A percentile compares a stretch with the other conserved stretches of the same genome.
Conservation (phyloP, 2,888 invertebrate genomes). For the Phaonia tiefii region DNA sequence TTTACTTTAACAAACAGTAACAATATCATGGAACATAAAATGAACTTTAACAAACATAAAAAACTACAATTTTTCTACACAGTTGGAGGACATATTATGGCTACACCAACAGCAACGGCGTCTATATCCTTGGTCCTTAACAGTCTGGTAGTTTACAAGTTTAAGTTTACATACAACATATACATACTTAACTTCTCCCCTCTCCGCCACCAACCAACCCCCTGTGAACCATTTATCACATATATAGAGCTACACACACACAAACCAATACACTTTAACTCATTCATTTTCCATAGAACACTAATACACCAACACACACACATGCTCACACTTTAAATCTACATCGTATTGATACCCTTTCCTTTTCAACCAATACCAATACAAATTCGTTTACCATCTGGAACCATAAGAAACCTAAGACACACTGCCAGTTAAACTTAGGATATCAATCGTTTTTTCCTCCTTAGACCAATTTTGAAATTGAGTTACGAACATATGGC, state of each 20-base stretch:
- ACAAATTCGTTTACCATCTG: background rate
- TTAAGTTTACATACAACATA: slow-evolving; percentile 41
- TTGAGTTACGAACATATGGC: background rate
- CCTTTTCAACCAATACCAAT: background rate
- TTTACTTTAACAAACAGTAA: slow-evolving; percentile 26
- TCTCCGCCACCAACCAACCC: background rate
- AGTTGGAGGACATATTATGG: slow-evolving; percentile 80
- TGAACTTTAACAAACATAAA: slow-evolving; percentile 50
- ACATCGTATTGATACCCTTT: slow-evolving; percentile 4
- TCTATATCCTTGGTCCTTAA: slow-evolving; percentile 80
- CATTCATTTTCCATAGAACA: slow-evolving; percentile 1
- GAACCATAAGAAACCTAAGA: background rate
- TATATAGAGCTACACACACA: slow-evolving; percentile 5
- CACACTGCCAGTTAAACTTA: background rate
- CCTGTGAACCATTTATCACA: background rate
- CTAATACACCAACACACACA: slow-evolving; percentile 11
- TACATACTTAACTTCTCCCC: background rate
- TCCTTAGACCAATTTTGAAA: too few relatives aligned
- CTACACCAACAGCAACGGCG: slow-evolving; percentile 78
- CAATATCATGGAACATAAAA: slow-evolving; percentile 54
- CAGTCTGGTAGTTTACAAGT: slow-evolving; percentile 77
- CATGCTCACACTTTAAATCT: slow-evolving; percentile 27
- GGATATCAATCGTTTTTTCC: too few relatives aligned
- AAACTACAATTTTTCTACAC: slow-evolving; percentile 65
- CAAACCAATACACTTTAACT: background rate